Conservation (phyloP, 2,797 vertebrate species). For the Urophycis tenuis region DNA sequence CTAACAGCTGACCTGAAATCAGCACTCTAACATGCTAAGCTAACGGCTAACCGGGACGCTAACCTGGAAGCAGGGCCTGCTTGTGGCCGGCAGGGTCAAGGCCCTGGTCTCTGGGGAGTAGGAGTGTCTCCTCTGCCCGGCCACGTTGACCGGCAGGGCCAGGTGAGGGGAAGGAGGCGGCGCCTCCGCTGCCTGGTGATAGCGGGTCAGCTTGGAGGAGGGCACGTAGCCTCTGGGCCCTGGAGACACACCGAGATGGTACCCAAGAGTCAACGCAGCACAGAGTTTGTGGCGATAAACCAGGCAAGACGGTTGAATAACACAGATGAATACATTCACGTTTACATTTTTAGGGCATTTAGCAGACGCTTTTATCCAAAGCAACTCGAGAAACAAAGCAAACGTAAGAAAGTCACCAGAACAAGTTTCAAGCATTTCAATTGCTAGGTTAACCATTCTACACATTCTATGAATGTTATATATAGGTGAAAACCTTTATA, state of each 20-base stretch:
- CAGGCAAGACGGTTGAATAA: not conserved
- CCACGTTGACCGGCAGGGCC: not conserved
- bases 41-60: conserved; percentile 30
- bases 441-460: too few relatives aligned
- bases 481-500: too few relatives aligned
- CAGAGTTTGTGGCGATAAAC: not conserved
- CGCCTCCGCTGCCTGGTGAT: conserved; percentile 52
- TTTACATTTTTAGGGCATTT: too few relatives aligned
- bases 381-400: too few relatives aligned
- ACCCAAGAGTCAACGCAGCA: not conserved
- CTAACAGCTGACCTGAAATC: not conserved
- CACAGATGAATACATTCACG: too few relatives aligned
- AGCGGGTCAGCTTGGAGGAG: conserved; percentile 77
- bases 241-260: conserved; percentile 38
- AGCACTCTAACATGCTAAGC: too few relatives aligned
- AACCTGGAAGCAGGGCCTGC: conserved; percentile 76
- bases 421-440: too few relatives aligned
- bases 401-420: too few relatives aligned
- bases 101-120: conserved; percentile 46
- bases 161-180: conserved; percentile 61
- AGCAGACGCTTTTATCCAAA: too few relatives aligned
- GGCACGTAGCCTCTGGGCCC: conserved; percentile 84
- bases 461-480: too few relatives aligned
- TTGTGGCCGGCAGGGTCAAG: conserved; percentile 26
- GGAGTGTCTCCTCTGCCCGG: conserved; percentile 64